Base-by-base conservation (phyloP, 2,888 invertebrate species). In the Bembecia ichneumoniformis region DNA sequence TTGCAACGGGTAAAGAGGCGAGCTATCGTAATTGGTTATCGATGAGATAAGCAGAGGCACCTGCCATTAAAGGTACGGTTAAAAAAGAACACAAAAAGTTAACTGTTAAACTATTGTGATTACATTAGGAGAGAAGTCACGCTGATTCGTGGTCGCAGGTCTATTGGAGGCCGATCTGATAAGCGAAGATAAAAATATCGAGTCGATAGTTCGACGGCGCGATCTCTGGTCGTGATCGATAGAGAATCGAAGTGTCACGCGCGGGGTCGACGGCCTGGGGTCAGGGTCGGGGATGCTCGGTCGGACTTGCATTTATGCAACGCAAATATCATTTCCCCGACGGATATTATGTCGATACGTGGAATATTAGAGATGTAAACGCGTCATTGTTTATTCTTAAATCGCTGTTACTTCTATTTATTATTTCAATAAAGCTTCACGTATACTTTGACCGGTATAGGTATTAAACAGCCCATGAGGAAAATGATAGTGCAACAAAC, bases 171-270 rank as follows among this genome's bases (percentile, higher is more conserved):
- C 65, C 68, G 71, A 81, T 82, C 82, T 73, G 83, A 83, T 82
- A 83, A 79, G 59, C 58, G 64, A 68, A 52, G 55, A 63, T 70
- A 76, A 78, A 80, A 81, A 78, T 77, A 79, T 77, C 73, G 72
- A 77, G 72, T 66, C 78, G 78, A 79, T 78, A 66, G 66, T 66
- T 66, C 68, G 71, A 75, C 70, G 65, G 68, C 67, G 67, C 77
- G 77, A 78, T 81, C 71, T 63, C 58, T 58, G 66, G 82, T 87
- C 87, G 86, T 86, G 87, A 86, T 86, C 86, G 83, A 86, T 86
- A 78, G 82, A 79, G 76, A 77, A 83, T 82, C 82, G 79, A 83
- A 84, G 81, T 86, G 86, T 86, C 87, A 87, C 87, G 87, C 74
- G 78, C 78, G 70, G 71, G 82, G 76, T 83, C 75, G 63, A 73